These are phyloP conservation scores for Lagocephalus sceleratus DNA, from an alignment of 2,797 vertebrate genomes.

Conservation along the genomic window DNA sequence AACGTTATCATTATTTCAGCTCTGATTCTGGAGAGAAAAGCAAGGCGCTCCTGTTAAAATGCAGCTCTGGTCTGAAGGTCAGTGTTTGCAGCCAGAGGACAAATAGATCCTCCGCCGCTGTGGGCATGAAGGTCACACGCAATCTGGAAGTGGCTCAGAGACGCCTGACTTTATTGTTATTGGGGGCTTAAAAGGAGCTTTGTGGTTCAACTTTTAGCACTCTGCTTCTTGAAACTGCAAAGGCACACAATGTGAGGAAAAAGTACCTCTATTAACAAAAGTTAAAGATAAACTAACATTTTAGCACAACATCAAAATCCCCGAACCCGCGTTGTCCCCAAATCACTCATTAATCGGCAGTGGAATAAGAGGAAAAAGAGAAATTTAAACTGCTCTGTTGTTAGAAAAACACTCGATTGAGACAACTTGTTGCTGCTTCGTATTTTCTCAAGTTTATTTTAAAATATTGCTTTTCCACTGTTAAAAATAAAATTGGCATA, in stretches of 20 bases:
- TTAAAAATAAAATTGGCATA: too few relatives aligned
- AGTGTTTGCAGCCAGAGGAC: slow-evolving; percentile 10
- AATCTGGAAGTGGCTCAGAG: slow-evolving; percentile 22
- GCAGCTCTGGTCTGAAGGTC: slow-evolving; percentile 7
- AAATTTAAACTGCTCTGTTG: too few relatives aligned
- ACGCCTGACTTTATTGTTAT: slow-evolving; percentile 37
- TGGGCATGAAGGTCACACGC: slow-evolving; percentile 34
- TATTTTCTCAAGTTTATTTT: too few relatives aligned
- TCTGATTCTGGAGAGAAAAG: not conserved
- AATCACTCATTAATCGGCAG: not conserved
- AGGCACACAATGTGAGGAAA: not conserved
- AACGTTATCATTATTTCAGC: not conserved
- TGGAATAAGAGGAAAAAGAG: not conserved
- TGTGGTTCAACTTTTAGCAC: slow-evolving; percentile 13
- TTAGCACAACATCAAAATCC: too few relatives aligned
- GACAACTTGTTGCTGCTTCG: too few relatives aligned
- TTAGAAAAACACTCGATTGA: too few relatives aligned
- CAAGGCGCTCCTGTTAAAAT: not conserved
- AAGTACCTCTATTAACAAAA: not conserved
- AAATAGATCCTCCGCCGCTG: slow-evolving; percentile 7
- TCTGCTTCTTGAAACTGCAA: slow-evolving; percentile 3
- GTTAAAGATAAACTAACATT: not conserved
- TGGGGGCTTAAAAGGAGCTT: slow-evolving; percentile 27
- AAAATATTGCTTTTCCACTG: too few relatives aligned
- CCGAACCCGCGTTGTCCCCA: not conserved